Base-by-base conservation (phyloP, 1,140 invertebrate genomes). In the Ooceraea biroi region DNA sequence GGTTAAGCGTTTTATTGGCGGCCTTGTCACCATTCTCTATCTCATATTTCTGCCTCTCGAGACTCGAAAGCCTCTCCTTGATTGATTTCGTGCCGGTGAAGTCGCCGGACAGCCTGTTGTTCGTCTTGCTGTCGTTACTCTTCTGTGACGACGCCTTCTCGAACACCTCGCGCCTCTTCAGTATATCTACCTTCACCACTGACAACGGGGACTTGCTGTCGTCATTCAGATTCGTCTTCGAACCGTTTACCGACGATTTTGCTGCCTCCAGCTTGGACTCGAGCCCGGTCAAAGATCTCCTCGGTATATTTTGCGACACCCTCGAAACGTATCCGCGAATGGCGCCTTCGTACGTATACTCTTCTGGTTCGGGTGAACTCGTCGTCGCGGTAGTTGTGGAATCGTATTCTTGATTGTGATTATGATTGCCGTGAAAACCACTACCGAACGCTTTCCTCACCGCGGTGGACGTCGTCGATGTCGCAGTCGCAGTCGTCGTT, bases 301-400 rank as follows among this genome's bases (percentile, higher is more conserved):
- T 86, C 0, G 93, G 93, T 89, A 92, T 94, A 89, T 93, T 97
- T 90, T 94, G 96, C 60, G 95, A 95, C 80, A 96, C 97, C 90
- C 96, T 96, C 80, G 96, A 97, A 76, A 97, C 97, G 91, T 98
- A 98, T 82, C 96, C 96, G 88, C 97, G 97, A 84, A 98, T 98
- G 80, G 97, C 97, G 85, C 97, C 96, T 92, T 98, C 97, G 92
- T 97, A 98, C 0, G 97, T 98, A 92, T 98, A 98, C 91, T 98
- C 97, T 84, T 97, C 96, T 3, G 95, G 95, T 87, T 96, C 95
- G 1, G 95, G 95, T 19, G 96, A 96, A 88, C 95, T 96, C 69
- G 95, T 95, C 1, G 95, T 96, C 63, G 95, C 95, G 30, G 95
- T 95, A 30, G 95, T 95, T 44, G 95, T 95, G 11, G 95, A 95